A percentile compares a stretch with the other conserved stretches of the same genome.
Evolutionary conservation across 2,797 vertebrate genomes (phyloP).

Genomic region (Acipenser ruthenus): DNA sequence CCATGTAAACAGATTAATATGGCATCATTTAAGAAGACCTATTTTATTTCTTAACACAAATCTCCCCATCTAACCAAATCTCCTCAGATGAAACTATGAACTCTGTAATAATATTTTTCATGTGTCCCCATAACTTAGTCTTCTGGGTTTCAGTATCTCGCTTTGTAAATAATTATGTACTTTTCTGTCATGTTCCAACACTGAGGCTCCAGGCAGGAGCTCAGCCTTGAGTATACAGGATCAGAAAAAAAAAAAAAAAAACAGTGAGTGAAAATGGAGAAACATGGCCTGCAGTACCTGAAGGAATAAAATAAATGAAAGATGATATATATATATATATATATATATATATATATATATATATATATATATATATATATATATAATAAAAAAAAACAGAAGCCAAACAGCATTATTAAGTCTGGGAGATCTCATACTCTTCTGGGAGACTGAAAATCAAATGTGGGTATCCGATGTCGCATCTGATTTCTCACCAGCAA

Average conservation of each 20-base stretch:
- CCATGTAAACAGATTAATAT: no score
- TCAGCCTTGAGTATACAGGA: conserved; percentile 56
- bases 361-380: conserved; percentile 27
- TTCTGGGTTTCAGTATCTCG: conserved; percentile 43
- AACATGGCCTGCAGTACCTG: conserved; percentile 62
- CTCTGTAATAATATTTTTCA: conserved; percentile 42
- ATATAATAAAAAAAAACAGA: conserved; percentile 47
- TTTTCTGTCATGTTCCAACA: conserved; percentile 66
- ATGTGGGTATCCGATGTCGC: conserved; percentile 58
- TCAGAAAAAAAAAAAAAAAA: conserved; percentile 45
- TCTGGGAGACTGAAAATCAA: conserved; percentile 56
- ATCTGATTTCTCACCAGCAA: conserved; percentile 44
- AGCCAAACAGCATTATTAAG: conserved; percentile 75
- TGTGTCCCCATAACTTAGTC: conserved; percentile 49
- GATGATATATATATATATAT: conserved; percentile 23
- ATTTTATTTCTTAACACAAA: no score
- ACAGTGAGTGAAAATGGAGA: conserved; percentile 56
- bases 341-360: no score
- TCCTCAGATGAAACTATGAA: conserved; percentile 38
- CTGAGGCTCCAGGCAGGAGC: conserved; percentile 63
- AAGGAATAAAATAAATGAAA: conserved; percentile 72
- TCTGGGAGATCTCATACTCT: conserved; percentile 51
- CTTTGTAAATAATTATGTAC: conserved; percentile 67
- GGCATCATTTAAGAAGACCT: no score
- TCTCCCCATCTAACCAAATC: conserved; percentile 15